A percentile compares a stretch with the other conserved stretches of the same genome.
phyloP scores from a whole-genome alignment of 1,140 invertebrate genomes.

The Papilio aristodemus region DNA sequence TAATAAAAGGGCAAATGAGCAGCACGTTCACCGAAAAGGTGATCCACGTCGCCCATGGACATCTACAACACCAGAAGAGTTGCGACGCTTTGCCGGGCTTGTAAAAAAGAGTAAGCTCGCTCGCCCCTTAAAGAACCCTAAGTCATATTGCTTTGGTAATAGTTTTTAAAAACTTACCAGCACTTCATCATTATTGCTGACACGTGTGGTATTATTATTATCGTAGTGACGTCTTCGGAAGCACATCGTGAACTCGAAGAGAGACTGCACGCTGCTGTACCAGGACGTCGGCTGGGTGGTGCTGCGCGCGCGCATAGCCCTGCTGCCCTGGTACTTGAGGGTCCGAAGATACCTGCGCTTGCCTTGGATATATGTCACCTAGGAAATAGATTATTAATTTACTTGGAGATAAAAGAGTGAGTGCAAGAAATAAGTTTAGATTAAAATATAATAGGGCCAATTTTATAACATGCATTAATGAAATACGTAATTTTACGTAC shows the following conservation, averaged over 20 bases:
- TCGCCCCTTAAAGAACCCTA: no score
- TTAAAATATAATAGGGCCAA: no score
- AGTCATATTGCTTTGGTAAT: no score
- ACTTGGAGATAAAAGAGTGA: no score
- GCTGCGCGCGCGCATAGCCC: slow-evolving; percentile 61
- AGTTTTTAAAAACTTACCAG: slow-evolving; percentile 56
- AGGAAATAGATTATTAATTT: background rate
- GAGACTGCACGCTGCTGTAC: slow-evolving; percentile 46
- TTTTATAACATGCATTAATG: background rate
- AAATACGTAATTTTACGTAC: no score
- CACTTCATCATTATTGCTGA: slow-evolving; percentile 65
- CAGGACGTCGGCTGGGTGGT: slow-evolving; percentile 41
- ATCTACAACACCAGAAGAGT: no score
- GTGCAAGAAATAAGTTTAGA: no score
- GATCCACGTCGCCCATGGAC: no score
- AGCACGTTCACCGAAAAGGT: no score
- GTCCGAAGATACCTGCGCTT: slow-evolving; percentile 74
- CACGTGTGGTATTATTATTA: slow-evolving; percentile 56
- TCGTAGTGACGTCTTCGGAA: slow-evolving; percentile 51
- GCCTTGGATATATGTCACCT: slow-evolving; percentile 79
- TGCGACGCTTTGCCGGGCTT: no score
- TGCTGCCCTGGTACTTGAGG: slow-evolving; percentile 76
- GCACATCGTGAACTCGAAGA: slow-evolving; percentile 68
- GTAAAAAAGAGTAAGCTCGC: no score
- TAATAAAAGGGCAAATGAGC: no score